phyloP scores from a whole-genome alignment of 2,797 vertebrate species.

The Galago senegalensis region DNA sequence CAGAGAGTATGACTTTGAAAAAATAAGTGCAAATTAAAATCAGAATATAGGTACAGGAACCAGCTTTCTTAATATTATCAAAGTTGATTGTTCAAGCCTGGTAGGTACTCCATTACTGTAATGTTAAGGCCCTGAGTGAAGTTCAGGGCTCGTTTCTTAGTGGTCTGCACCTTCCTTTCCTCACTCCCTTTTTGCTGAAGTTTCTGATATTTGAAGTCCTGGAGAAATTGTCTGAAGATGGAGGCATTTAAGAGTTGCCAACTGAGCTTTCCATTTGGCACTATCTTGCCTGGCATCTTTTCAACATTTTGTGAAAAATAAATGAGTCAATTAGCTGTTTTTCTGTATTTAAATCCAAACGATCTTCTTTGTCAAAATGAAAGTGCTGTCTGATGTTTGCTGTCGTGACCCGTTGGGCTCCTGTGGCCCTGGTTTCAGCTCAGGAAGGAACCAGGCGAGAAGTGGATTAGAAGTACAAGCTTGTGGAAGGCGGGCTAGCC shows the following conservation, averaged over 20 bases:
- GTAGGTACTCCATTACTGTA: background rate
- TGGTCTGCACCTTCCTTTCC: background rate
- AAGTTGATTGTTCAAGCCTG: conserved; percentile 24
- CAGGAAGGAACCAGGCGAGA: too few species aligned
- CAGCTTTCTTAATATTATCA: conserved; percentile 35
- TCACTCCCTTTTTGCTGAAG: conserved; percentile 12
- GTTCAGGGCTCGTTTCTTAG: conserved; percentile 56
- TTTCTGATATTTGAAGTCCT: conserved; percentile 45
- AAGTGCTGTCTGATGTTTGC: conserved; percentile 66
- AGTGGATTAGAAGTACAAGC: too few species aligned
- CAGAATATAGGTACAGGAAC: background rate
- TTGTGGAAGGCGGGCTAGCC: too few species aligned
- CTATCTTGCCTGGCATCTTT: background rate
- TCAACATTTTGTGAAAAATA: conserved; percentile 76
- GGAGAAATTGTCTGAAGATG: conserved; percentile 72
- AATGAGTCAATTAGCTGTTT: conserved; percentile 70
- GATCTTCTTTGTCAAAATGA: conserved; percentile 45
- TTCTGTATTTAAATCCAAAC: conserved; percentile 73
- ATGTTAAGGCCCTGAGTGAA: background rate
- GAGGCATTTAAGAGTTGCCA: conserved; percentile 2
- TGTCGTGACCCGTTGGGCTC: too few species aligned
- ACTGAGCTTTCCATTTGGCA: conserved; percentile 49
- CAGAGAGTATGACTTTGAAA: background rate
- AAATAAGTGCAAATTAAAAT: conserved; percentile 53
- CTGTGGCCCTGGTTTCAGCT: too few species aligned